Conservation (phyloP, 2,113 vertebrate species). For the Potamarius usumacintae region DNA sequence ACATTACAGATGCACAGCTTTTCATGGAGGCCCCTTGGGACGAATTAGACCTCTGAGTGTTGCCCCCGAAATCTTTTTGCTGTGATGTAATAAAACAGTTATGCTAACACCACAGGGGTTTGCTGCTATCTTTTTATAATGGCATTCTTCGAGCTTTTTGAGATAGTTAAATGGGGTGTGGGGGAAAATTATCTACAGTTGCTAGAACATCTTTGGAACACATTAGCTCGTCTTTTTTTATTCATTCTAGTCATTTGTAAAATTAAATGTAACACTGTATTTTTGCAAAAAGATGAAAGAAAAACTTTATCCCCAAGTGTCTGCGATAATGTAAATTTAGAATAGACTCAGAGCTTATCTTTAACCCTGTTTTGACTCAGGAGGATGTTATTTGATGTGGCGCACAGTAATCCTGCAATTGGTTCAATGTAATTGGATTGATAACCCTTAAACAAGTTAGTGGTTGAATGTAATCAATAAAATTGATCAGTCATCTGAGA, state of each 20-base stretch:
- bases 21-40: neutral
- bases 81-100: neutral
- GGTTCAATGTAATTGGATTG: conserved; percentile 28
- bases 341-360: neutral
- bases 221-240: neutral
- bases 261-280: neutral
- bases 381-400: conserved; percentile 20
- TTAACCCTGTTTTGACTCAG: neutral
- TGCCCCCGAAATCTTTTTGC: neutral
- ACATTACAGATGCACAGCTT: conserved; percentile 53
- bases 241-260: neutral
- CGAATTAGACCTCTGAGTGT: neutral
- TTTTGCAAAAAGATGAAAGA: neutral
- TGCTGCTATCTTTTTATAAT: neutral
- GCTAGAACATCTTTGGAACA: neutral
- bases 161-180: neutral
- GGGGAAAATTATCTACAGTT: neutral
- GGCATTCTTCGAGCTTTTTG: neutral
- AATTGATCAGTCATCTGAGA: conserved; percentile 18
- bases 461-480: conserved; percentile 41
- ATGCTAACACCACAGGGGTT: neutral
- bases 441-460: conserved; percentile 41
- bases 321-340: neutral
- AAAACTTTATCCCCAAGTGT: neutral
- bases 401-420: conserved; percentile 1